Evolutionary conservation across 1,140 invertebrate genomes (phyloP).

Genomic region (Macrotrachela quadricornifera): DNA sequence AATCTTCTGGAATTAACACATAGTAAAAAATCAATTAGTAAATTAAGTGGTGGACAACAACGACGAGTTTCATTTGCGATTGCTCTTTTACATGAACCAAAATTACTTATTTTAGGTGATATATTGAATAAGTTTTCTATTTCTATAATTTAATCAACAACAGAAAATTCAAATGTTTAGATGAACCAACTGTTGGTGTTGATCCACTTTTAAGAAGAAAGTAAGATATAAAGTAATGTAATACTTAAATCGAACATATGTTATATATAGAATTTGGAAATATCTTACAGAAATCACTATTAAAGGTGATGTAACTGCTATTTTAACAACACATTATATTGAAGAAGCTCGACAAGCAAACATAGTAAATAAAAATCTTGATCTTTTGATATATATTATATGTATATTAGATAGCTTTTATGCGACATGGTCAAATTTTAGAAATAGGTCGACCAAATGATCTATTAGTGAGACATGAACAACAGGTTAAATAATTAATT

Average conservation of each 20-base stretch:
- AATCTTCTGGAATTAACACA: constrained; percentile 40
- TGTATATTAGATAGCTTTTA: constrained; percentile 58
- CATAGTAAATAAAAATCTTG: too few relatives aligned
- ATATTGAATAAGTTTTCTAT: too few relatives aligned
- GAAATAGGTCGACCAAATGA: constrained; percentile 60
- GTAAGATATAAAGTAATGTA: constrained; percentile 36
- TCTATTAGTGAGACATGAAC: too few relatives aligned
- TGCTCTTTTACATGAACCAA: constrained; percentile 70
- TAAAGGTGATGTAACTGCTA: constrained; percentile 56
- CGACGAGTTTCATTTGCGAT: constrained; percentile 71
- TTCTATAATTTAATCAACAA: too few relatives aligned
- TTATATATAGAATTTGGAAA: constrained; percentile 56
- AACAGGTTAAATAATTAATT: too few relatives aligned
- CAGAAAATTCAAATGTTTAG: constrained; percentile 18
- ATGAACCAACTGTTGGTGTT: constrained; percentile 88
- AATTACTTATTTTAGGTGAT: constrained; percentile 55
- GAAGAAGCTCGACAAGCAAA: constrained; percentile 47
- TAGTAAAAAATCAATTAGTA: constrained; percentile 40
- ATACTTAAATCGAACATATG: constrained; percentile 1
- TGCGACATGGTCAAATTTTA: constrained; percentile 66
- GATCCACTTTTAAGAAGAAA: constrained; percentile 66
- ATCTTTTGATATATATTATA: too few relatives aligned
- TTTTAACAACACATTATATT: constrained; percentile 80
- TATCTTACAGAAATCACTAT: constrained; percentile 58
- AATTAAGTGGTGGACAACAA: constrained; percentile 76